phyloP scores from a whole-genome alignment of 2,888 invertebrate genomes.

The Synergus japonicus region DNA sequence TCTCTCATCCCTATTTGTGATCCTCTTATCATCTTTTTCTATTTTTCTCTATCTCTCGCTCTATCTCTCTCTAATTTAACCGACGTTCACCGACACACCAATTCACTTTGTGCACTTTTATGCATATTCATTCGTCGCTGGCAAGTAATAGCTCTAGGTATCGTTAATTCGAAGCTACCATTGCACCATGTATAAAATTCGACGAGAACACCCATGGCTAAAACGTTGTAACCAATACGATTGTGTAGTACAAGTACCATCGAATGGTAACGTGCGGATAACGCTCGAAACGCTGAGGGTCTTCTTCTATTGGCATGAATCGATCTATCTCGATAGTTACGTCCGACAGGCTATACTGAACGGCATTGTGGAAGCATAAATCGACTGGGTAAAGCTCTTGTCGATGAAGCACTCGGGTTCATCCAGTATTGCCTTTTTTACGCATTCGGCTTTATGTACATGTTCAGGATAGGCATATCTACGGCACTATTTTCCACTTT shows the following conservation, averaged over 20 bases:
- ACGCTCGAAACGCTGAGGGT: constrained; percentile 32
- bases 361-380: constrained; percentile 9
- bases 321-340: constrained; percentile 28
- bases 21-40: neutral
- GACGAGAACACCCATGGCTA: constrained; percentile 13
- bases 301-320: constrained; percentile 37
- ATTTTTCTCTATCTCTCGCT: neutral
- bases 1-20: neutral
- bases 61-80: constrained; percentile 16
- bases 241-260: constrained; percentile 38
- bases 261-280: constrained; percentile 36
- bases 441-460: constrained; percentile 2
- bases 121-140: constrained; percentile 71
- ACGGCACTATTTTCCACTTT: neutral
- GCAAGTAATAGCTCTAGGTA: constrained; percentile 62
- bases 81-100: constrained; percentile 56
- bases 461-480: neutral
- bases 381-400: constrained; percentile 4
- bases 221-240: constrained; percentile 29
- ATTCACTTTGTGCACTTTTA: constrained; percentile 73
- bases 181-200: constrained; percentile 32
- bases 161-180: constrained; percentile 68
- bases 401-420: constrained; percentile 15
- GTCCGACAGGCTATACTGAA: constrained; percentile 12
- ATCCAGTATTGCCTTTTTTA: constrained; percentile 25